Evolutionary conservation across 2,888 invertebrate species (phyloP).

Genomic region (Tethea ocularis): DNA sequence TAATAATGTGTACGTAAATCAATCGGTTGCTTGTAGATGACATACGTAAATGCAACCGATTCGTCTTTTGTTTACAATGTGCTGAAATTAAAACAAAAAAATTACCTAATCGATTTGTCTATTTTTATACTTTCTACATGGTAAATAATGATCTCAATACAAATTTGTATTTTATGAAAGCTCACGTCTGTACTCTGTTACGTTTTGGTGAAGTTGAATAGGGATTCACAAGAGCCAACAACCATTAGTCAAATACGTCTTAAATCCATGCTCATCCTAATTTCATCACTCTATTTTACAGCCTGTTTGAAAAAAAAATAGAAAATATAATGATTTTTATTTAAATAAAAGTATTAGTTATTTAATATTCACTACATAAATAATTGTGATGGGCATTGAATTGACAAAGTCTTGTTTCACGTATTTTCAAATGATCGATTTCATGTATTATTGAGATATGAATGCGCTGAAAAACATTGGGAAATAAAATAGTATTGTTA

Average conservation of each 20-base stretch:
- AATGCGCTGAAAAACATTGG: constrained; percentile 35
- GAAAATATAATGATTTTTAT: background rate
- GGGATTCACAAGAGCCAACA: constrained; percentile 54
- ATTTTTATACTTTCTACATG: background rate
- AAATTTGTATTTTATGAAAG: background rate
- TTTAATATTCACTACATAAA: constrained; percentile 29
- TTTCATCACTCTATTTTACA: constrained; percentile 40
- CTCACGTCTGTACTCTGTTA: constrained; percentile 59
- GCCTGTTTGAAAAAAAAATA: constrained; percentile 11
- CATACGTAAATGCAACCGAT: too few relatives aligned
- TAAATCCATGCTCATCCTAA: constrained; percentile 73
- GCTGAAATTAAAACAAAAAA: too few relatives aligned
- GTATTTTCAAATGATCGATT: constrained; percentile 81
- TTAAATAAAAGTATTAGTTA: background rate
- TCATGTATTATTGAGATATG: constrained; percentile 22
- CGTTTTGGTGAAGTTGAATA: too few relatives aligned
- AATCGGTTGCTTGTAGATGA: too few relatives aligned
- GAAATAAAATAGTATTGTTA: constrained; percentile 41
- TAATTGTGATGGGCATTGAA: constrained; percentile 75
- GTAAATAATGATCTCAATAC: constrained; percentile 7
- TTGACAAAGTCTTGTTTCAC: constrained; percentile 73
- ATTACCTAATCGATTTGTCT: background rate
- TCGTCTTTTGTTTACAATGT: too few relatives aligned
- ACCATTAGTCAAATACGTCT: constrained; percentile 40
- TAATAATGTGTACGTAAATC: too few relatives aligned